These are phyloP conservation scores for Halichoerus grypus DNA, from an alignment of 2,113 vertebrate genomes.

Conservation along the genomic window DNA sequence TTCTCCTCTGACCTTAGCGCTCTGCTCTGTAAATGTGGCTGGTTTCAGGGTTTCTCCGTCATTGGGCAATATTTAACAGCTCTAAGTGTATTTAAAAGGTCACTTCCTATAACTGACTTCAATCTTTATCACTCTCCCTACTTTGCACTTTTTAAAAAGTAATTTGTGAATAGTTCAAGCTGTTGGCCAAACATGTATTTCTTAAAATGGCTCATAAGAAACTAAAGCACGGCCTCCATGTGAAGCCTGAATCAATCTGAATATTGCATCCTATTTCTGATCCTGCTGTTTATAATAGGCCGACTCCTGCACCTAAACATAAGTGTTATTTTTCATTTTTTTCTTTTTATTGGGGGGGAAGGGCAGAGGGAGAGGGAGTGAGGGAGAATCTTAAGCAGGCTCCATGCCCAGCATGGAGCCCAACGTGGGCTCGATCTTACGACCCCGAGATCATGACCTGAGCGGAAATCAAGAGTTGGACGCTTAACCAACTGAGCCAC, in stretches of 20 bases:
- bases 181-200: background rate
- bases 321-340: background rate
- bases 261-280: background rate
- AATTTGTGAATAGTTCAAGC: background rate
- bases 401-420: background rate
- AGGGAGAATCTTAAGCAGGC: background rate
- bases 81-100: background rate
- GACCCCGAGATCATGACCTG: background rate
- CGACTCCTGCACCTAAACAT: background rate
- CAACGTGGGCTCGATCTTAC: rapidly evolving
- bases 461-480: background rate
- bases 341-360: background rate
- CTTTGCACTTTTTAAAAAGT: background rate
- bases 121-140: background rate
- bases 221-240: background rate
- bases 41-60: background rate
- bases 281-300: background rate
- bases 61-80: background rate
- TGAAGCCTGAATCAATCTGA: background rate
- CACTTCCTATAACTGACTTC: background rate
- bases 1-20: background rate
- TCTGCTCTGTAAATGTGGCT: background rate
- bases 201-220: background rate
- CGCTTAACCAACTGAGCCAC: background rate
- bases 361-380: background rate